Evolutionary conservation across 2,113 vertebrate genomes (phyloP), one percentile per base, ranked within the genome.

Genomic region (Laticauda colubrina): DNA sequence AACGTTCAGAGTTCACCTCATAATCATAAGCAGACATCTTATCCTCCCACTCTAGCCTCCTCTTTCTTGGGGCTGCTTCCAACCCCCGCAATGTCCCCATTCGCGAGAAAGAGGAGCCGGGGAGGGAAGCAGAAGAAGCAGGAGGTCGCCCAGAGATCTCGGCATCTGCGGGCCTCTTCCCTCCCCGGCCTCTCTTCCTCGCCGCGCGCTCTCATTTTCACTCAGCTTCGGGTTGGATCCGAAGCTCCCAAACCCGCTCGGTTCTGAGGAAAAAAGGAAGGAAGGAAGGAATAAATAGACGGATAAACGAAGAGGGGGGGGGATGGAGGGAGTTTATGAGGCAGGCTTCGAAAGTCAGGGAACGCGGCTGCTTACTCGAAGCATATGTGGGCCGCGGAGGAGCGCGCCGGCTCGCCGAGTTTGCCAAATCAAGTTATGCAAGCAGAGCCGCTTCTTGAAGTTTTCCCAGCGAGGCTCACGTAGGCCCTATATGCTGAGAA

Each of bases 371-470:
- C 95, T 98, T 97, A 97, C 95, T 97, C 93, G 97, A 98, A 98
- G 97, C 98, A 97, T 97, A 98, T 98, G 98, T 96, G 97, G 15
- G 92, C 96, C 97, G 93, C 93, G 94, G 94, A 94, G 61, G 96
- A 97, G 97, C 97, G 97, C 97, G 96, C 95, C 97, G 97, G 96
- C 96, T 54, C 97, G 96, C 95, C 97, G 93, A 94, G 93, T 93
- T 96, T 97, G 97, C 97, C 98, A 98, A 98, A 98, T 97, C 97
- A 97, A 94, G 95, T 97, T 97, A 96, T 93, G 91, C 94, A 97
- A 96, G 95, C 96, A 96, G 97, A 96, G 95, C 96, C 97, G 94
- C 95, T 97, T 95, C 95, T 97, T 97, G 96, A 96, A 96, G 97
- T 97, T 97, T 97, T 97, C 97, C 95, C 92, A 96, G 95, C 90